These are phyloP conservation scores for Perodicticus potto DNA, from an alignment of 2,797 vertebrate species.

Conservation along the genomic window DNA sequence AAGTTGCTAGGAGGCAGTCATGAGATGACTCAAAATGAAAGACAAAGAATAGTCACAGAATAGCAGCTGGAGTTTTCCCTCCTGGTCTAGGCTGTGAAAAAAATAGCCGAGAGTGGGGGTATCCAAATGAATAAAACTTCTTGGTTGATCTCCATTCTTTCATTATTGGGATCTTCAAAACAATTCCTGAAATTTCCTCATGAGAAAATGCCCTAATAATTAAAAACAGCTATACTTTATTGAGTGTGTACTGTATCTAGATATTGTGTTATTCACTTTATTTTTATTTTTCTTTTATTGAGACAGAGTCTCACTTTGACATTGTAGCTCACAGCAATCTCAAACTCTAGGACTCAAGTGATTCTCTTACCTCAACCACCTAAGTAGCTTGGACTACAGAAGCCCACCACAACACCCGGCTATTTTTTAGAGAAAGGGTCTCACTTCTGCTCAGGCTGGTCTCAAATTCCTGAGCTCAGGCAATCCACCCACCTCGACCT, in stretches of 20 bases:
- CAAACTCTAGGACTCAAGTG: too few species aligned
- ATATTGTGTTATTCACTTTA: background rate
- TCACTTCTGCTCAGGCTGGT: too few species aligned
- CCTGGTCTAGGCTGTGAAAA: background rate
- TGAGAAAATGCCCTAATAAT: constrained; percentile 18
- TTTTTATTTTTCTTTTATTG: too few species aligned
- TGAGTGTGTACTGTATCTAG: background rate
- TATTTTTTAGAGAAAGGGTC: too few species aligned
- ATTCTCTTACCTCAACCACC: too few species aligned
- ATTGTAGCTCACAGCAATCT: too few species aligned
- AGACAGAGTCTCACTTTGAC: too few species aligned
- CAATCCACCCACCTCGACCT: too few species aligned
- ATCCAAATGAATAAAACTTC: constrained; percentile 31
- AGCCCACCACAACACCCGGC: too few species aligned
- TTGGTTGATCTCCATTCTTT: background rate
- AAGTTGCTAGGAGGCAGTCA: constrained; percentile 45
- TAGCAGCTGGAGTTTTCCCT: background rate
- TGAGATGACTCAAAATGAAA: constrained; percentile 35
- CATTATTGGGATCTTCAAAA: constrained; percentile 47
- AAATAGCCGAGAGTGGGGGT: background rate
- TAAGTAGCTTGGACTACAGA: too few species aligned
- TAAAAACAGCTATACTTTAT: constrained; percentile 43
- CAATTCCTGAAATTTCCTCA: background rate
- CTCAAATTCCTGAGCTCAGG: too few species aligned
- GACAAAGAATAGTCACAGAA: background rate